Evolutionary conservation across 2,797 vertebrate genomes (phyloP).

Genomic region (Pagetopsis macropterus): DNA sequence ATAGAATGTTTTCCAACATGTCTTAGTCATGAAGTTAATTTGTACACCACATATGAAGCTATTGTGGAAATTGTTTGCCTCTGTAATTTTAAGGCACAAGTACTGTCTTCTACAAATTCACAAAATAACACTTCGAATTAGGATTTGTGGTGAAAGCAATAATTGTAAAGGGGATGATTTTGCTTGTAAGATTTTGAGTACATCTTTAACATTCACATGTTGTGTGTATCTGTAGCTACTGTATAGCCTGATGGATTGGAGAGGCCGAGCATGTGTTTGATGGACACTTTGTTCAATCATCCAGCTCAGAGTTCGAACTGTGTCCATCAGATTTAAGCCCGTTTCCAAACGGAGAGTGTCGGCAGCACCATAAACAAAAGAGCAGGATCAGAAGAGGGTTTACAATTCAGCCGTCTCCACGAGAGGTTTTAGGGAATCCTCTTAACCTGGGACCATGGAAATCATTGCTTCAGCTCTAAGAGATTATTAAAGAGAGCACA

Average conservation of each 20-base stretch:
- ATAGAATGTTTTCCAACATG: background rate
- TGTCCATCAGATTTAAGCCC: slow-evolving; percentile 57
- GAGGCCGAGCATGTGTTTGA: slow-evolving; percentile 37
- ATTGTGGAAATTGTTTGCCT: slow-evolving; percentile 10
- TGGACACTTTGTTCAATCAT: slow-evolving; percentile 49
- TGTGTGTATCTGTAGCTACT: slow-evolving; percentile 10
- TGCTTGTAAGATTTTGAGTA: too few relatives aligned
- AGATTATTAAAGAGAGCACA: slow-evolving; percentile 65
- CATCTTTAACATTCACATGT: background rate
- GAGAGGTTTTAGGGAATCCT: slow-evolving; percentile 66
- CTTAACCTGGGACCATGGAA: slow-evolving; percentile 68
- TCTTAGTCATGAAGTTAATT: too few relatives aligned
- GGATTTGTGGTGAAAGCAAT: background rate
- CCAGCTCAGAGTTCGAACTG: slow-evolving; percentile 44
- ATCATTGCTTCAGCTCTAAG: slow-evolving; percentile 61
- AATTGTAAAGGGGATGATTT: background rate
- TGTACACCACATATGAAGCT: background rate
- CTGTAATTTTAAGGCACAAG: slow-evolving; percentile 35
- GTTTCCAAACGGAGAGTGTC: slow-evolving; percentile 52
- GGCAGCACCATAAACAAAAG: slow-evolving; percentile 45
- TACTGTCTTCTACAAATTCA: slow-evolving; percentile 12
- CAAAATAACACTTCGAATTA: too few relatives aligned
- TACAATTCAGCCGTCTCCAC: slow-evolving; percentile 37
- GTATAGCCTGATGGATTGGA: slow-evolving; percentile 26
- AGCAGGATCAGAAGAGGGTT: slow-evolving; percentile 40